A percentile compares a stretch with the other conserved stretches of the same genome.
These are phyloP conservation scores for Polia nebulosa DNA, from an alignment of 2,888 invertebrate genomes.

Conservation along the genomic window DNA sequence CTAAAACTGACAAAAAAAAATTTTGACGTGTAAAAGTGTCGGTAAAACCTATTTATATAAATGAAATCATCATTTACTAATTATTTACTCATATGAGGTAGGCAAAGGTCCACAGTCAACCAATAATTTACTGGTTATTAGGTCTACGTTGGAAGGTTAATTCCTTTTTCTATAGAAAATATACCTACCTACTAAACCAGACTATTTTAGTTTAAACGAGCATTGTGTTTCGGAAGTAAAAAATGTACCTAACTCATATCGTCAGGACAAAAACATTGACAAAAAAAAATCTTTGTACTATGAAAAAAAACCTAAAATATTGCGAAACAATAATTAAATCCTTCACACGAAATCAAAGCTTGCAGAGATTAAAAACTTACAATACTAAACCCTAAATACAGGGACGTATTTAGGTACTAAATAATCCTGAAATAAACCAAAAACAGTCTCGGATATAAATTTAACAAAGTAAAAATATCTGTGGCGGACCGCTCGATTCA, in stretches of 20 bases:
- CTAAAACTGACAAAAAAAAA: no score
- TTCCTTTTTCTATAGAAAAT: background rate
- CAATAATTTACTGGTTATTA: background rate
- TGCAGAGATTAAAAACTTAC: constrained; percentile 3
- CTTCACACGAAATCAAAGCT: constrained; percentile 28
- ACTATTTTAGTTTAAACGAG: background rate
- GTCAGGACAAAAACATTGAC: background rate
- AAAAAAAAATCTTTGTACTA: background rate
- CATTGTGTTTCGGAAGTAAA: background rate
- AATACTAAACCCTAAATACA: constrained; percentile 19
- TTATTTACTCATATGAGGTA: no score
- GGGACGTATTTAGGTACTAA: constrained; percentile 25
- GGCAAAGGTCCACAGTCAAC: background rate
- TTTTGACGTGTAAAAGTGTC: no score
- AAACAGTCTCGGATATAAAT: constrained; percentile 33
- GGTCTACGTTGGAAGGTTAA: background rate
- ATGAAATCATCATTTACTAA: no score
- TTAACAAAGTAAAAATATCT: constrained; percentile 51
- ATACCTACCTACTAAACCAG: background rate
- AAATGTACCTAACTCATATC: background rate
- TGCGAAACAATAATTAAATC: constrained; percentile 10
- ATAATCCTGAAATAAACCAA: constrained; percentile 13
- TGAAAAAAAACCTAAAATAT: background rate
- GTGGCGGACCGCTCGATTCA: constrained; percentile 45
- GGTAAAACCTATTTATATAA: no score